Conservation (phyloP, 92 coral and sea anemone genomes). For the Hydrozoanthus gracilis region DNA sequence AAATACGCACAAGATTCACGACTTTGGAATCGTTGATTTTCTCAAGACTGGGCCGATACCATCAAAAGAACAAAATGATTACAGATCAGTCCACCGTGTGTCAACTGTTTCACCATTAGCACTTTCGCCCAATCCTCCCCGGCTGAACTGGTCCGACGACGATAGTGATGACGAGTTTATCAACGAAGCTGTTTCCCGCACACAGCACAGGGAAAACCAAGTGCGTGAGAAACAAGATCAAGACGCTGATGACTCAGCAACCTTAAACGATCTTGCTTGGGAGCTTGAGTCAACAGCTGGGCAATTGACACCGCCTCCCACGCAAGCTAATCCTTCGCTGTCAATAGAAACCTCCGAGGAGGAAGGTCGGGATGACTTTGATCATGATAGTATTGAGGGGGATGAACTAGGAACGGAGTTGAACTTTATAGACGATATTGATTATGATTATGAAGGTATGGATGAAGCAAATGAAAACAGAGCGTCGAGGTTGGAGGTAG, state of each 20-base stretch:
- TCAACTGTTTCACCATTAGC: conserved; percentile 84
- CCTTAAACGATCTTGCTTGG: conserved; percentile 91
- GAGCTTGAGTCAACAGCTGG: conserved; percentile 96
- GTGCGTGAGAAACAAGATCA: conserved; percentile 74
- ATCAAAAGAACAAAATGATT: conserved; percentile 66
- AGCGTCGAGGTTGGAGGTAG: conserved; percentile 71
- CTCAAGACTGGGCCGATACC: conserved; percentile 69
- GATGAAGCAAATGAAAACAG: conserved; percentile 68
- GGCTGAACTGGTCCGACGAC: conserved; percentile 83
- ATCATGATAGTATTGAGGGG: conserved; percentile 87
- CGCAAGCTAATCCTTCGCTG: conserved; percentile 52
- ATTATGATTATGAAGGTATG: conserved; percentile 41
- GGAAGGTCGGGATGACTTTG: conserved; percentile 46
- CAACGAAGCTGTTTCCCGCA: conserved; percentile 57
- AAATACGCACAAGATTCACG: conserved; percentile 54
- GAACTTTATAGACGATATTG: conserved; percentile 64
- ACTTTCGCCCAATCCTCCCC: conserved; percentile 83
- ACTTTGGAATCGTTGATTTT: conserved; percentile 85
- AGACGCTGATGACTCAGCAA: conserved; percentile 86
- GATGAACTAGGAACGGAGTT: conserved; percentile 76
- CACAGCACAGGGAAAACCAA: conserved; percentile 29
- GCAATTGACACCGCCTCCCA: conserved; percentile 76
- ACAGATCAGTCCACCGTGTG: conserved; percentile 76
- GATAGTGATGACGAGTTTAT: conserved; percentile 84
- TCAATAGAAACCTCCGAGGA: conserved; percentile 36